Base-by-base conservation (phyloP, 2,888 invertebrate species). In the Corythucha ciliata region DNA sequence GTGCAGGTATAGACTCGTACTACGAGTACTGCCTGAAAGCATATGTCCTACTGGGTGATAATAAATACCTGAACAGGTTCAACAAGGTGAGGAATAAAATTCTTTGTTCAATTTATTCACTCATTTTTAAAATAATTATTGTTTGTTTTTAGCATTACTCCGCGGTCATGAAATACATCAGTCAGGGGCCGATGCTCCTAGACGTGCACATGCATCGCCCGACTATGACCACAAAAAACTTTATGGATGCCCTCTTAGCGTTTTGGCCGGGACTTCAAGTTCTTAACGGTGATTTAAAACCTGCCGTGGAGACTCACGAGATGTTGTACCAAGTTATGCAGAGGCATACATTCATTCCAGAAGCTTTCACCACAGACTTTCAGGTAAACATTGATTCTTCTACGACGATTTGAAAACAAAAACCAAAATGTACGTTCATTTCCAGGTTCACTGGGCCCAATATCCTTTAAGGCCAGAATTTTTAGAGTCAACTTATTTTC, bases 1-100 rank as follows among this genome's bases (percentile, higher is more conserved):
- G 97, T n/a, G 97, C 97, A 12, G 97, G 97, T 22, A 94, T 97
- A 61, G 97, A 98, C 70, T 94, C 94, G 0, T 98, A 98, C 69
- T 98, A 97, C 66, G 97, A 98, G 69, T 98, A 98, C 69, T 87
- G 93, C 58, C 76, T 98, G 25, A 98, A 98, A 69, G 93, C 94
- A 0, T 98, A 97, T 69, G 90, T 98, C 58, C 74, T 98, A 48
- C 76, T 98, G 4, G 87, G 88, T 0, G 96, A 98, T 66, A 89
- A 91, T 63, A 85, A 85, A 59, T 97, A 96, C 69, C 73, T 97
- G 60, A 84, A 88, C 37, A 76, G 97, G 58, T 97, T 97, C 68
- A 94, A 93, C 61, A 74, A 71, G 63, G 69, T 69, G 16, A 10
- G 8, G 14, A 36, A 10, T 10, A 8, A 10, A 8, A 7, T 36